Conservation (phyloP, 2,113 vertebrate species). For the Labrus mixtus region DNA sequence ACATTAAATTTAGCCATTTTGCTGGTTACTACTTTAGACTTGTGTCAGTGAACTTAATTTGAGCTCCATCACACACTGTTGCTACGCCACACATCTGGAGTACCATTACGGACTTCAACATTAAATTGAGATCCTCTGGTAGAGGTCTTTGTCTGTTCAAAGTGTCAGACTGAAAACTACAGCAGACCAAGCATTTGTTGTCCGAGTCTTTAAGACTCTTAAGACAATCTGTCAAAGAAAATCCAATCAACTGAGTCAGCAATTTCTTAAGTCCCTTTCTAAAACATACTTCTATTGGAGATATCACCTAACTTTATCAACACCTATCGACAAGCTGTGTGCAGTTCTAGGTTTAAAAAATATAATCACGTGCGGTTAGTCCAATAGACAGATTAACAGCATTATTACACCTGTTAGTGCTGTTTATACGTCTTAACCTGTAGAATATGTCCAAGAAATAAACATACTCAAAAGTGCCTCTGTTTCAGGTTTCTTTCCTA, state of each 20-base stretch:
- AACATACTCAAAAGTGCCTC: no score
- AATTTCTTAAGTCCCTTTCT: not conserved
- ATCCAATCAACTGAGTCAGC: not conserved
- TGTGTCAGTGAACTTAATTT: not conserved
- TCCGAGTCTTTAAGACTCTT: not conserved
- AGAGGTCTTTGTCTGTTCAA: not conserved
- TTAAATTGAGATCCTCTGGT: not conserved
- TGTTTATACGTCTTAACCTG: no score
- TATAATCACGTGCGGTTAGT: no score
- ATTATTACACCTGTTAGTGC: no score
- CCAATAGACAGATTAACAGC: no score
- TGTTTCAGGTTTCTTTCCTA: not conserved
- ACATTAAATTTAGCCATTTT: not conserved
- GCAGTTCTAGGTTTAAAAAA: no score
- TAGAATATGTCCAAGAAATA: no score
- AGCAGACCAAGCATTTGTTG: not conserved
- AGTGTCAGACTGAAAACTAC: not conserved
- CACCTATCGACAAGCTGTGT: no score
- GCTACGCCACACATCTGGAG: not conserved
- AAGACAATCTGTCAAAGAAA: not conserved
- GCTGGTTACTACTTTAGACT: not conserved
- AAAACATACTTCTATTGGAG: not conserved
- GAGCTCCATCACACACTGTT: no score
- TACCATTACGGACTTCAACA: not conserved
- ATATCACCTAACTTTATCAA: not conserved